Evolutionary conservation across 2,888 invertebrate species (phyloP), one percentile per base, ranked within the genome.

Genomic region (Patella ulyssiponensis): DNA sequence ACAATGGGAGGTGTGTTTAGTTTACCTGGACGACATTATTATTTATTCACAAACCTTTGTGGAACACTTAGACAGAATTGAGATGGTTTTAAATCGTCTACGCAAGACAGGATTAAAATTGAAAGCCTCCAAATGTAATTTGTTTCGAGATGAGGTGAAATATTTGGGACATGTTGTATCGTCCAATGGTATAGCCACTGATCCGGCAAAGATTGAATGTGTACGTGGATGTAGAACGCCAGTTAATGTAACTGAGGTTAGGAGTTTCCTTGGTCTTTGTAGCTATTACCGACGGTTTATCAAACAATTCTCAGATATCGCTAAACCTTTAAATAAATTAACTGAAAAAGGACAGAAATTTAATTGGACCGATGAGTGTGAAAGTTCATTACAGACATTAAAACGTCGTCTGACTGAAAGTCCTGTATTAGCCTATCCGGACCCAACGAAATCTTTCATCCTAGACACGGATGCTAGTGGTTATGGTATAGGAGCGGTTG

Each of bases 381-480:
- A 75, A 33, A 53, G n/a, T 27, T 72, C 76, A n/a, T 80, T 81
- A 52, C 53, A 80, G 4, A 69, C 52, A 33, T 44, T 82, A 33
- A 82, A 82, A 81, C 69, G 44, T 15, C 4, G 9, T 11, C 73
- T 86, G 17, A 80, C 78, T 3, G 74, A 20, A 9, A 74, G 76
- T 15, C 85, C 83, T 3, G 71, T 83, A 12, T 44, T 85, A 23
- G 69, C 58, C 12, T 81, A 77, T 56, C 84, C 84, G 14, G 71
- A 76, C 52, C 64, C 69, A 64, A 17, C 58, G 9, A 56, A 27
- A 20, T 27, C 71, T 4, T 82, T 81, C 64, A 71, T 83, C 12
- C 33, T 82, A 11, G 83, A 84, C 69, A 83, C 80, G n/a, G 82
- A 84, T 75, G 85, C 84, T 9, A 82, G 81, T 76, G 77, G 54